phyloP scores from a whole-genome alignment of 2,113 vertebrate species.

The Setophaga kirtlandii region DNA sequence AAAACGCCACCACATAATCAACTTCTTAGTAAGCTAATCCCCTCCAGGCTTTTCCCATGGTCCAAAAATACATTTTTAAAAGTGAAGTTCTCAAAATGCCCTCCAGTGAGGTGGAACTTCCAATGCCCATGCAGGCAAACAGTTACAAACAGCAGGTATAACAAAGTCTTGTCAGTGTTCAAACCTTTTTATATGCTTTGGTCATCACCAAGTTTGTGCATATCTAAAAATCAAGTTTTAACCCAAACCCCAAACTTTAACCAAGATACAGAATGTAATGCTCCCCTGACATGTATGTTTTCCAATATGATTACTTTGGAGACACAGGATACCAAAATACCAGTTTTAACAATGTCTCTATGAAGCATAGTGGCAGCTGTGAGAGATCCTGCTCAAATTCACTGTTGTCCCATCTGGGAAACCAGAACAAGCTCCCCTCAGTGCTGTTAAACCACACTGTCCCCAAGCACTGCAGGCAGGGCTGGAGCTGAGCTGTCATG shows the following conservation, averaged over 20 bases:
- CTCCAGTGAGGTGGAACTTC: background rate
- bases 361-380: background rate
- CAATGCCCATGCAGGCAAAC: background rate
- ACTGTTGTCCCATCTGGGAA: background rate
- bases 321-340: background rate
- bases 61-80: background rate
- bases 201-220: background rate
- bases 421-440: background rate
- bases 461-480: too few relatives aligned
- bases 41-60: background rate
- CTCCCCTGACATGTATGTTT: background rate
- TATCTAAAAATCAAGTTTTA: background rate
- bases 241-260: background rate
- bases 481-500: background rate
- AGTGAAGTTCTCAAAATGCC: background rate
- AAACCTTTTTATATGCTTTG: background rate
- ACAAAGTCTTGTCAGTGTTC: background rate
- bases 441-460: background rate
- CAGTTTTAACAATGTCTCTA: background rate
- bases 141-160: background rate
- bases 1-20: background rate
- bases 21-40: background rate
- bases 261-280: background rate
- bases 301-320: background rate
- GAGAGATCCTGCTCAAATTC: background rate